Base-by-base conservation (phyloP, 2,113 vertebrate species). In the Cyprinodon variegatus region DNA sequence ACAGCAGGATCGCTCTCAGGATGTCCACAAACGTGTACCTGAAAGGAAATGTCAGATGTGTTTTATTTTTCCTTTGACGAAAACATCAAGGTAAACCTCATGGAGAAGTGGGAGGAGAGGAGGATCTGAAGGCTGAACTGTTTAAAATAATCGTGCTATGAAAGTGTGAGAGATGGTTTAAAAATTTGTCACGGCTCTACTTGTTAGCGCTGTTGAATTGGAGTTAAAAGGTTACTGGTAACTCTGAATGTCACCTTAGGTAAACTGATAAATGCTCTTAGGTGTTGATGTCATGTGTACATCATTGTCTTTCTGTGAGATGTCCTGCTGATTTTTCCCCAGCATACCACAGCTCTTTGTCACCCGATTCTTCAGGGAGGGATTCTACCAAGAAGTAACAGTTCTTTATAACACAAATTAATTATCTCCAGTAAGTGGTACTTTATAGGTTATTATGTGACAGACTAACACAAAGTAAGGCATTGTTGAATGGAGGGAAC, bases 11-110 rank as follows among this genome's bases (percentile, higher is more conserved):
- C 59, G 97, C 96, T 0, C 97, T 94, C 91, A 99, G 94, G 88
- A 99, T 99, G 94, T 99, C 98, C 95, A 99, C 97, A 88, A 99
- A 94, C 0, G 97, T 98, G 90, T 99, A 99, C 93, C 98, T 99
- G 91, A 4, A 29, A 68, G 81, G 20, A 4, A 66, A 62, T 1
- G 6, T 3, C 2, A 61, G 0, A 12, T 3, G 8, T 5, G 50
- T 68, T 53, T 39, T 22, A 22, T 45, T 0, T 10, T n/a, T n/a
- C 50, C n/a, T 57, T 57, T 7, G n/a, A 2, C 1, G 4, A 9
- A 50, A 17, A 11, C 38, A 36, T 29, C 1, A 8, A 41, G 9
- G 5, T n/a, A n/a, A 6, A 20, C 3, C 53, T n/a, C n/a, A 4
- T 59, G 22, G 7, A n/a, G 53, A 59, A n/a, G 6, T n/a, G 53